phyloP scores from a whole-genome alignment of 2,113 vertebrate genomes.

The Neodontobutis hainanensis region DNA sequence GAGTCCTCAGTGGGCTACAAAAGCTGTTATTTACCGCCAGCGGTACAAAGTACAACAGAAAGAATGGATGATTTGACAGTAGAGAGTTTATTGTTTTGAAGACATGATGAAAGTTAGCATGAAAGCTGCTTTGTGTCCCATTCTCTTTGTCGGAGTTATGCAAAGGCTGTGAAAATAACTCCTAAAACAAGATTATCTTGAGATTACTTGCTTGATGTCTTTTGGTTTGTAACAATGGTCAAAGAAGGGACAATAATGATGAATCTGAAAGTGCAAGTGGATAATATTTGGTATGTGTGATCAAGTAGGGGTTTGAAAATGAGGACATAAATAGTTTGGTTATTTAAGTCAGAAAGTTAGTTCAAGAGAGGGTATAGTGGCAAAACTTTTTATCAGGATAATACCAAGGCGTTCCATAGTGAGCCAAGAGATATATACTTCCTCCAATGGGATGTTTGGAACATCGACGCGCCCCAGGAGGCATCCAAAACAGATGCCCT shows the following conservation, averaged over 20 bases:
- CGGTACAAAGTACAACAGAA: conserved; percentile 12
- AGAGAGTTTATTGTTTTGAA: conserved; percentile 26
- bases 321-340: neutral
- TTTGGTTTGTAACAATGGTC: neutral
- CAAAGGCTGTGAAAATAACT: neutral
- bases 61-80: conserved; percentile 17
- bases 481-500: too few relatives aligned
- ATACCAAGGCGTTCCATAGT: too few relatives aligned
- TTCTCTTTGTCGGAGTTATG: neutral
- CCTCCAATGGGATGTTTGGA: too few relatives aligned
- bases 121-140: neutral
- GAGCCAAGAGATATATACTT: too few relatives aligned
- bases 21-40: conserved; percentile 27
- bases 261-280: neutral
- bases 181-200: neutral
- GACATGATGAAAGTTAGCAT: neutral
- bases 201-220: too few relatives aligned
- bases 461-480: too few relatives aligned
- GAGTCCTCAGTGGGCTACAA: conserved; percentile 21
- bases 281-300: neutral
- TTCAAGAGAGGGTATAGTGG: too few relatives aligned
- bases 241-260: neutral
- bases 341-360: neutral
- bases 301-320: neutral
- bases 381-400: too few relatives aligned